Percentiles rank a stretch among this genome's conserved stretches.
phyloP scores from a whole-genome alignment of 1,140 invertebrate genomes.

The Bombus affinis region DNA sequence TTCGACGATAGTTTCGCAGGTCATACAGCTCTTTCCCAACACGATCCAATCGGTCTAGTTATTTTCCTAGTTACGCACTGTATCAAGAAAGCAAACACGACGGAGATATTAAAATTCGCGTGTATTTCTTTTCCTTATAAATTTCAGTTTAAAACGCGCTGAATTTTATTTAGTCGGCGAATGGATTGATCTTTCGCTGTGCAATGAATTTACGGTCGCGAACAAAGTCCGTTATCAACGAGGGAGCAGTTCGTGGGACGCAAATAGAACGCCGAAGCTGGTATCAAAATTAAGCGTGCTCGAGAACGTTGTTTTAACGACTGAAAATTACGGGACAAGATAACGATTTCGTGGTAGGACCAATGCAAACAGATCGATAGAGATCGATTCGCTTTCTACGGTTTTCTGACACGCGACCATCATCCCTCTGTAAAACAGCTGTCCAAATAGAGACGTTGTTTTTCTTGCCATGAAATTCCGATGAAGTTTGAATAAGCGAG shows the following conservation, averaged over 20 bases:
- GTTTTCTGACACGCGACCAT: not conserved
- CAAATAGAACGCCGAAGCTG: not conserved
- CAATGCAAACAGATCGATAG: constrained; percentile 17
- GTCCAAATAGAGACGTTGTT: constrained; percentile 49
- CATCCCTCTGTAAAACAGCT: constrained; percentile 18
- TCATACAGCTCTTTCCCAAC: not conserved
- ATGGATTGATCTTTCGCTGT: constrained; percentile 22
- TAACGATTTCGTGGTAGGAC: not conserved
- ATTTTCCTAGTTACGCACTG: not conserved
- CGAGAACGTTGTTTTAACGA: not conserved
- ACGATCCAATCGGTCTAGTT: not conserved
- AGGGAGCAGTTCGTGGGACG: not conserved
- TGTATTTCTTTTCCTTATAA: not conserved
- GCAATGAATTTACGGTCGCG: not conserved
- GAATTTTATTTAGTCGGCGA: not conserved
- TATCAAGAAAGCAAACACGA: not conserved
- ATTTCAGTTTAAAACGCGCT: too few species aligned
- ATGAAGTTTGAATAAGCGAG: not conserved
- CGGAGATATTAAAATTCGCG: not conserved
- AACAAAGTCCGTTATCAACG: too few species aligned
- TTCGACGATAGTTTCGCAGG: not conserved
- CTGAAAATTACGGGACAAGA: not conserved
- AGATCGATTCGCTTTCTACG: constrained; percentile 2
- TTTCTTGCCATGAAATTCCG: constrained; percentile 33
- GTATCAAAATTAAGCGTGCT: not conserved